A percentile compares a stretch with the other conserved stretches of the same genome.
phyloP scores from a whole-genome alignment of 2,888 invertebrate species.

The Eristalis arbustorum region DNA sequence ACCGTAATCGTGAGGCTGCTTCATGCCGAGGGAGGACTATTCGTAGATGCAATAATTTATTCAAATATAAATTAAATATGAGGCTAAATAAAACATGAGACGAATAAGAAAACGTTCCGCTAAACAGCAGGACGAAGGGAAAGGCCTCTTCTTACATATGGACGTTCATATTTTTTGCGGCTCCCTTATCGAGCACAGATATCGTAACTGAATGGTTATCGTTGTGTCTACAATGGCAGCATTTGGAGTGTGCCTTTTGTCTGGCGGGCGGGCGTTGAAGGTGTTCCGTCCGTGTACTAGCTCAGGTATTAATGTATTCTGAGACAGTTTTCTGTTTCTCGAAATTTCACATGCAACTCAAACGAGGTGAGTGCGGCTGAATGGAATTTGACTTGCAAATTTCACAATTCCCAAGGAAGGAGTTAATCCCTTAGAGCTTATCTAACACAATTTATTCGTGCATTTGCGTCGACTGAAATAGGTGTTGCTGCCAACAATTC shows the following conservation, averaged over 20 bases:
- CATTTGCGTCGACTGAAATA: background rate
- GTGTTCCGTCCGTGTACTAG: background rate
- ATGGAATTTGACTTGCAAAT: background rate
- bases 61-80: slow-evolving; percentile 66
- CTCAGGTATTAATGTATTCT: background rate
- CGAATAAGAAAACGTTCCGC: slow-evolving; percentile 44
- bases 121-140: slow-evolving; percentile 36
- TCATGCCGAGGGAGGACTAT: background rate
- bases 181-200: background rate
- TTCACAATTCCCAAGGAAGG: background rate
- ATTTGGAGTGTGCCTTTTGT: background rate
- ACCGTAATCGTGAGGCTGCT: background rate
- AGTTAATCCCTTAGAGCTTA: background rate
- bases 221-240: background rate
- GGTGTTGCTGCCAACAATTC: background rate
- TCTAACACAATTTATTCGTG: background rate
- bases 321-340: background rate
- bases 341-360: background rate
- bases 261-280: background rate
- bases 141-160: background rate
- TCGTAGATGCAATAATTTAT: slow-evolving; percentile 52
- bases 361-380: background rate
- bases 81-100: slow-evolving; percentile 61
- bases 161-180: slow-evolving; percentile 7
- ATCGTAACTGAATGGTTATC: background rate